Evolutionary conservation across 2,113 vertebrate species (phyloP).

Genomic region (Limnothrissa miodon): DNA sequence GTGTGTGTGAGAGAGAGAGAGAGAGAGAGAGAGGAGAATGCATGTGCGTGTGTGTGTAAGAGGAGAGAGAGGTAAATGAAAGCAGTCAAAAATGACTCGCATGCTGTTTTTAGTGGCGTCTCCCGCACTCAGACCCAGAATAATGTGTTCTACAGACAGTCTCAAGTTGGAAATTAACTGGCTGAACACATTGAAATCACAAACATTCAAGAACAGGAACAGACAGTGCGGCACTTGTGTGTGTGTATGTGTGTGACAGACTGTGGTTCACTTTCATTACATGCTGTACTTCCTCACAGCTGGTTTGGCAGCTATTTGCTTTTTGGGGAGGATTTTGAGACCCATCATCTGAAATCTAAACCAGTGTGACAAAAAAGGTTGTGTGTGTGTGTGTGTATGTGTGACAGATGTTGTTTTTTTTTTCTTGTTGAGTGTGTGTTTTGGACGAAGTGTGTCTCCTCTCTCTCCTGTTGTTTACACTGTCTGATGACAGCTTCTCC

Average conservation of each 20-base stretch:
- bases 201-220: background rate
- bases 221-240: background rate
- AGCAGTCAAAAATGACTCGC: background rate
- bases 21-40: background rate
- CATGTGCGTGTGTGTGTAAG: no score
- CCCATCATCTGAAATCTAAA: background rate
- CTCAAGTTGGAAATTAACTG: background rate
- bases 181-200: background rate
- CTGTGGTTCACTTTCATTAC: no score
- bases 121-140: background rate
- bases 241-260: no score
- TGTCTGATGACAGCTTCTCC: background rate
- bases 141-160: background rate
- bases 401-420: constrained; percentile 6
- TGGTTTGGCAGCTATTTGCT: background rate
- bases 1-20: background rate
- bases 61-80: background rate
- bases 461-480: background rate
- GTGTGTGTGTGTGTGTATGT: background rate
- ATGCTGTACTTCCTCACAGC: no score
- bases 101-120: background rate
- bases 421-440: background rate
- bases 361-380: background rate
- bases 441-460: background rate
- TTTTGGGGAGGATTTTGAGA: background rate